These are phyloP conservation scores for Stomatorhinus ivindoensis DNA, from an alignment of 2,113 vertebrate species.

Conservation along the genomic window DNA sequence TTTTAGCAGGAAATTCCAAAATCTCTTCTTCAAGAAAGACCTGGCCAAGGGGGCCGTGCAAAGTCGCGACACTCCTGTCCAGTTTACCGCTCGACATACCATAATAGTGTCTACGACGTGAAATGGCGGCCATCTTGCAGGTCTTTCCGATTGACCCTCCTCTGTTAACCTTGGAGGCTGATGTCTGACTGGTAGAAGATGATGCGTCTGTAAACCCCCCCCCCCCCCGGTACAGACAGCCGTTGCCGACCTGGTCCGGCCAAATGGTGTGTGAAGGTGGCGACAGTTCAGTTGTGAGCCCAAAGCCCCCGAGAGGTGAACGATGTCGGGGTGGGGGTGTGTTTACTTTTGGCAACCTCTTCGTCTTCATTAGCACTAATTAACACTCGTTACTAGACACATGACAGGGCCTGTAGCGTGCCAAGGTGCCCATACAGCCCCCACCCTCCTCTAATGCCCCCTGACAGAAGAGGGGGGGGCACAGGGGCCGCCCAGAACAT, in stretches of 20 bases:
- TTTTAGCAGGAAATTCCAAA: too few relatives aligned
- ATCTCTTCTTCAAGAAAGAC: too few relatives aligned
- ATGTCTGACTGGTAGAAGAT: not conserved
- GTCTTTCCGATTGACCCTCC: not conserved
- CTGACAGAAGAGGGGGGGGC: not conserved
- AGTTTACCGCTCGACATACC: not conserved
- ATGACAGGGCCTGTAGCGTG: not conserved
- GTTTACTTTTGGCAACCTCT: not conserved
- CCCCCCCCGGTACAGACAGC: not conserved
- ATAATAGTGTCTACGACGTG: not conserved
- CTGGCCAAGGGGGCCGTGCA: too few relatives aligned
- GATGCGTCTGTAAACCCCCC: not conserved
- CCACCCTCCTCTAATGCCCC: not conserved
- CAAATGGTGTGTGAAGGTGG: not conserved
- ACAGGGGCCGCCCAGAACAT: not conserved
- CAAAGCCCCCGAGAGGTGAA: not conserved
- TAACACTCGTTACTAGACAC: not conserved
- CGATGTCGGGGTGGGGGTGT: not conserved
- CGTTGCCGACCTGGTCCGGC: not conserved
- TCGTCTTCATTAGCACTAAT: constrained; percentile 1
- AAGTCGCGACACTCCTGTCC: too few relatives aligned
- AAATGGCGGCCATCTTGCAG: not conserved
- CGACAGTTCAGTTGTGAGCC: not conserved
- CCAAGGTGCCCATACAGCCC: not conserved
- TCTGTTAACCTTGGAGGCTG: not conserved